Conservation (phyloP, 2,113 vertebrate species). For the Aldabrachelys gigantea region DNA sequence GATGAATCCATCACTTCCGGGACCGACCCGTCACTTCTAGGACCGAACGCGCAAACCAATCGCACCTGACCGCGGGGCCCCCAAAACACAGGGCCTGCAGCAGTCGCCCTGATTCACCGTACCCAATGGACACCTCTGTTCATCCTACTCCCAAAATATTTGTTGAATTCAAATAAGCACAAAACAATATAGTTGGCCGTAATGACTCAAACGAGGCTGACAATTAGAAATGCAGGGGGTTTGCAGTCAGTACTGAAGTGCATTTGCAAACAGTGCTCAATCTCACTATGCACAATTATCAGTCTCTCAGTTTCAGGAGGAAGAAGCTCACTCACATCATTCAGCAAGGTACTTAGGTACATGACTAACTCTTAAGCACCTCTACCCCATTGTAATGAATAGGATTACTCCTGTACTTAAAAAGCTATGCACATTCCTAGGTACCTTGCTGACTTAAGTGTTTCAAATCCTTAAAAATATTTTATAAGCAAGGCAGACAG, state of each 20-base stretch:
- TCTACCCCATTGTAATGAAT: not conserved
- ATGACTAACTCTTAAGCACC: too few species aligned
- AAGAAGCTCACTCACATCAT: too few species aligned
- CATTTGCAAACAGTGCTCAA: conserved; percentile 22
- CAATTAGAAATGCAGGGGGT: not conserved
- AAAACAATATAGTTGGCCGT: conserved; percentile 3
- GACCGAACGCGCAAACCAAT: too few species aligned
- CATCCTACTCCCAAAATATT: not conserved
- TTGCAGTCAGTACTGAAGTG: not conserved
- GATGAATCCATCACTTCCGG: too few species aligned
- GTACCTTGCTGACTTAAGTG: not conserved
- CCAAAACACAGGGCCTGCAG: too few species aligned
- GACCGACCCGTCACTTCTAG: too few species aligned
- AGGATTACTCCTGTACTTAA: not conserved
- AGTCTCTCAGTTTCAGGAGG: not conserved
- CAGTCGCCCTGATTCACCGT: too few species aligned
- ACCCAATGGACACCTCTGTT: too few species aligned
- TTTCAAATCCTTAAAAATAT: not conserved
- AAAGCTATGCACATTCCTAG: not conserved
- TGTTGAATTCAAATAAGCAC: rapidly evolving
- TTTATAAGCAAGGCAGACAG: rapidly evolving
- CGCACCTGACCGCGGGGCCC: too few species aligned
- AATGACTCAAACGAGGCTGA: not conserved
- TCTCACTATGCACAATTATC: not conserved
- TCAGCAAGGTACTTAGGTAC: too few species aligned